Percentiles rank a stretch among this genome's conserved stretches.
These are phyloP conservation scores for Dolichotis patagonum DNA, from an alignment of 2,113 vertebrate genomes.

Conservation along the genomic window DNA sequence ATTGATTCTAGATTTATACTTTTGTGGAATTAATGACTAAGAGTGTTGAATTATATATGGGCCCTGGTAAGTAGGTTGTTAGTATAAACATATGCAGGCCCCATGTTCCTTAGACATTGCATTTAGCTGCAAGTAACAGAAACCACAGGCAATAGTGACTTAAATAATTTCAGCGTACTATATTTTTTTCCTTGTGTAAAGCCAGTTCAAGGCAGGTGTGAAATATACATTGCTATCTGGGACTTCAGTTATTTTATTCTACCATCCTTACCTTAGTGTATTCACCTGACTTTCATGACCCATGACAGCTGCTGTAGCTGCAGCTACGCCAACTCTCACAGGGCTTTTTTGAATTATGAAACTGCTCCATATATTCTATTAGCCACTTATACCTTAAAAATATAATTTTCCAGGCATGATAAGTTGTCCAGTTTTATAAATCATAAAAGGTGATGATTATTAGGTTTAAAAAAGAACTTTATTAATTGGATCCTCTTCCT, in stretches of 20 bases:
- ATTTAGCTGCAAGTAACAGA: background rate
- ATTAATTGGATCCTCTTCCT: background rate
- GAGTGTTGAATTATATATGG: background rate
- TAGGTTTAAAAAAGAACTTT: background rate
- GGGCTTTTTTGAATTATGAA: background rate
- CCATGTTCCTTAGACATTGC: background rate
- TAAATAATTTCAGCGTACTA: background rate
- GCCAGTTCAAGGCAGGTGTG: background rate
- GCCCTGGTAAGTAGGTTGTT: background rate
- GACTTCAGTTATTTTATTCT: background rate
- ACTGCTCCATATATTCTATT: background rate
- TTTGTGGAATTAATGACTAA: background rate
- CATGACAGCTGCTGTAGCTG: background rate
- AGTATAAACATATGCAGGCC: background rate
- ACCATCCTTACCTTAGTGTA: background rate
- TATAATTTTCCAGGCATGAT: background rate
- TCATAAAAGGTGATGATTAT: background rate
- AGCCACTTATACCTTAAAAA: background rate
- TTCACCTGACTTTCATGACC: background rate
- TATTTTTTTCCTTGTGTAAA: background rate
- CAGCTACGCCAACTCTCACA: background rate
- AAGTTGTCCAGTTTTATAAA: background rate
- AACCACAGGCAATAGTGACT: background rate
- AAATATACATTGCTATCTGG: background rate
- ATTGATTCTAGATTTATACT: background rate